Conservation (phyloP, 2,888 invertebrate genomes). For the Thereva unica region DNA sequence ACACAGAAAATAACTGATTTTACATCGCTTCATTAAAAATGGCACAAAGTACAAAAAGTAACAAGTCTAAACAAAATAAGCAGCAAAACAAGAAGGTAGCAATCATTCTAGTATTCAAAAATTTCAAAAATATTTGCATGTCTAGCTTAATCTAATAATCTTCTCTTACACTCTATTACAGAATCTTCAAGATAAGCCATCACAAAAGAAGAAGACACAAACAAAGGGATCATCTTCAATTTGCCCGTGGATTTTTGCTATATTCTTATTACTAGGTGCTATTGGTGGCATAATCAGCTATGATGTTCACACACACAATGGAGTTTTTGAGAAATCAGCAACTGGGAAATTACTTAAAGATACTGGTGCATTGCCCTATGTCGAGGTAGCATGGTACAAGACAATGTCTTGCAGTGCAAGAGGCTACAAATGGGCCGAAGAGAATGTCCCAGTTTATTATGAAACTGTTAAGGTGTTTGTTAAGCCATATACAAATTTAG, state of each 20-base stretch:
- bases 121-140: conserved; percentile 35
- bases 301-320: conserved; percentile 69
- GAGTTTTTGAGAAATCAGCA: conserved; percentile 71
- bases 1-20: background rate
- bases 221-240: conserved; percentile 53
- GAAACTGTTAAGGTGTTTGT: conserved; percentile 54
- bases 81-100: conserved; percentile 55
- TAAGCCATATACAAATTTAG: conserved; percentile 67
- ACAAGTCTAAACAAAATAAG: conserved; percentile 57
- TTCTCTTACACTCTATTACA: conserved; percentile 1
- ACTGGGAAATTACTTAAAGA: conserved; percentile 69
- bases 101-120: conserved; percentile 10
- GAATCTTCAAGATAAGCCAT: conserved; percentile 36
- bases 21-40: conserved; percentile 43
- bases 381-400: conserved; percentile 66
- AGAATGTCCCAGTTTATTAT: conserved; percentile 70
- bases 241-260: conserved; percentile 70
- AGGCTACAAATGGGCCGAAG: conserved; percentile 69
- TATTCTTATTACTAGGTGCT: conserved; percentile 64
- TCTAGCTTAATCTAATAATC: background rate
- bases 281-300: conserved; percentile 66
- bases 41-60: conserved; percentile 57
- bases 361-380: conserved; percentile 67
- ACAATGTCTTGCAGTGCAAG: conserved; percentile 65
- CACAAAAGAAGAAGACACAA: conserved; percentile 50